Base-by-base conservation (phyloP, 2,113 vertebrate species). In the Ramphastos sulfuratus region DNA sequence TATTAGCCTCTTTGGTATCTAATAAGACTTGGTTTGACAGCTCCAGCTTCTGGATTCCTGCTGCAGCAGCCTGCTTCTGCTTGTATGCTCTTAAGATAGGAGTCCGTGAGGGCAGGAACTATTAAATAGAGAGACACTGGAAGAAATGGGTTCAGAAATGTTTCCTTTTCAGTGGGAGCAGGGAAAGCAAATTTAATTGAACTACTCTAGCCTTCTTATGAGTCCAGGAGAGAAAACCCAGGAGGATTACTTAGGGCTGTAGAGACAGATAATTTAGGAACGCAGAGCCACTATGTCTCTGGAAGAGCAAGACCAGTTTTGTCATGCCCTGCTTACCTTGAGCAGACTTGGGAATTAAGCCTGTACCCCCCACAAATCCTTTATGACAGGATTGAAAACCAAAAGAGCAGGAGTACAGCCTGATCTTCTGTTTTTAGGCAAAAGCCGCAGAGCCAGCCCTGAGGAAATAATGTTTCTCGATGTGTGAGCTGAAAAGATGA, bases 1-100 rank as follows among this genome's bases (percentile, higher is more conserved):
- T 94, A 87, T 89, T 94, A 95, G 91, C 59, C 91, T 44, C 64
- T 27, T 91, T 64, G 58, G 87, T 95, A 87, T 92, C 89, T 91
- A 89, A 20, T 66, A 31, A 80, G 92, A 54, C 69, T 85, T 0
- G 0, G 21, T 55, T 82, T 95, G 92, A 92, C 89, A 94, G 75
- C 82, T 85, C 31, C 69, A 74, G 78, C 71, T 92, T 89, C 91
- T 95, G 95, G 84, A 60, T 87, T 94, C 46, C 75, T 89, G 91
- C 71, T 42, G 56, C 76, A 83, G 90, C 82, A 79, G 92, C 84
- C 89, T 77, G 61, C 63, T 87, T 48, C 82, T 82, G 55, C 82
- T 84, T 89, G 77, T 63, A 37, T 4, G 18, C 85, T 91, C 89
- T 93, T 89, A 31, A 93, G 67, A 90, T 85, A 96, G 66, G 77